Evolutionary conservation across 2,888 invertebrate genomes (phyloP), one percentile per base, ranked within the genome.

Genomic region (Linhomoeus sp.): DNA sequence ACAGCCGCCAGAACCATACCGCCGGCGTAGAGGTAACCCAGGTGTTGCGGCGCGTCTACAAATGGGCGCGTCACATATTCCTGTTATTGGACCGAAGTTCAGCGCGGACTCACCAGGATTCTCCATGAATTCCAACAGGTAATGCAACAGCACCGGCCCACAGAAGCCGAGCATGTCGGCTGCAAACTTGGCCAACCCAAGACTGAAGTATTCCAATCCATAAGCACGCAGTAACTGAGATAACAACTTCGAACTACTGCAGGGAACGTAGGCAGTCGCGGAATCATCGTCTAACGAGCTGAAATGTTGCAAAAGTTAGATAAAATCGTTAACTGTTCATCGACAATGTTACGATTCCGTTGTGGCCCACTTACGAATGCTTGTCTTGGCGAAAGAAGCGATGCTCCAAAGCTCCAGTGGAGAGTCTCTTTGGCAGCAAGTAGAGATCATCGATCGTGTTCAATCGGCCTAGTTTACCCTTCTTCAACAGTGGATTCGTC

Each of bases 121-220:
- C 65, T 84, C 80, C 50, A 85, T 77, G 62, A 78, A 85, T 24
- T 72, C 70, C 1, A 94, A 77, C 26, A 94, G 70, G 59, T 73
- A 76, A 61, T 84, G 85, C 1, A 94, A 72, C 33, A 94, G 69
- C 49, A 94, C 67, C 0, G 94, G 94, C 0, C 85, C 85, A 22
- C 80, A 80, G 69, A 94, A 94, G 1, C 79, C 80, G 2, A 80
- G 72, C 58, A 76, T 74, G 63, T 94, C 92, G 0, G 82, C 77
- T 5, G 80, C 62, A 40, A 94, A 73, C 66, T 84, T 82, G 15
- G 87, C 66, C 47, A 84, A 60, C 33, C 86, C 88, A 57, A 88
- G 76, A 39, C 77, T 74, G 62, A 85, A 85, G 70, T 85, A 87
- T 61, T 82, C 78, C 46, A 75, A 61, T 40, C 82, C 83, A 63